A percentile compares a stretch with the other conserved stretches of the same genome.
Conservation (phyloP, 2,888 invertebrate species). For the Rhaphigaster nebulosa region DNA sequence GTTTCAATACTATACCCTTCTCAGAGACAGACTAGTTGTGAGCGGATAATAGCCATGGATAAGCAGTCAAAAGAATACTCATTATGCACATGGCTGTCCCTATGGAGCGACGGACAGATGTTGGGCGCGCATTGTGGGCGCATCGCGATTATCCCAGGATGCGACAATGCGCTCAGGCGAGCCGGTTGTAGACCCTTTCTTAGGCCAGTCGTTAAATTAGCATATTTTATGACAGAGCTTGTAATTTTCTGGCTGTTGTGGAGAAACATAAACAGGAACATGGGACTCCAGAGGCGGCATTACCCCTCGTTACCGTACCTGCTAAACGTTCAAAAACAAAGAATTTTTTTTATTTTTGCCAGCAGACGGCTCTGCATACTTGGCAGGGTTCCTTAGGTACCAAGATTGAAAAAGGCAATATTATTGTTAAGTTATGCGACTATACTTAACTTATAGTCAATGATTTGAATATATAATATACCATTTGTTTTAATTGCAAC, state of each 20-base stretch:
- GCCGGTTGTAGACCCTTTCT: conserved; percentile 23
- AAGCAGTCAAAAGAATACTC: conserved; percentile 39
- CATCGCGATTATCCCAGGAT: conserved; percentile 35
- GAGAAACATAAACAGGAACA: conserved; percentile 46
- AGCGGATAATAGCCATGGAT: conserved; percentile 25
- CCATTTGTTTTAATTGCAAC: no score
- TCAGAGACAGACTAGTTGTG: background rate
- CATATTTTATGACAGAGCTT: conserved; percentile 49
- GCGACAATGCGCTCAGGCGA: conserved; percentile 28
- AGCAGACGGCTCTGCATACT: background rate
- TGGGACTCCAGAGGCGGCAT: background rate
- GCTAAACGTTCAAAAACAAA: conserved; percentile 7
- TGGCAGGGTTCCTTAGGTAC: background rate
- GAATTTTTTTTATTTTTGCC: conserved; percentile 2
- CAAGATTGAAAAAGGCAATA: background rate
- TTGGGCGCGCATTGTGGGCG: conserved; percentile 46
- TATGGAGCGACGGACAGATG: conserved; percentile 17
- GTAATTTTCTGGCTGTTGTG: conserved; percentile 51
- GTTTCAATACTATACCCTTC: background rate
- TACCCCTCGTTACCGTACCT: conserved; percentile 20
- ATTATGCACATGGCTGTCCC: conserved; percentile 15
- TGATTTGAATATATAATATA: background rate
- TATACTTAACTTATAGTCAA: background rate
- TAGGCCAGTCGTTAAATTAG: conserved; percentile 50
- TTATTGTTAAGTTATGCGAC: background rate